Conservation (phyloP, 2,797 vertebrate genomes). For the Hippocampus kuda region DNA sequence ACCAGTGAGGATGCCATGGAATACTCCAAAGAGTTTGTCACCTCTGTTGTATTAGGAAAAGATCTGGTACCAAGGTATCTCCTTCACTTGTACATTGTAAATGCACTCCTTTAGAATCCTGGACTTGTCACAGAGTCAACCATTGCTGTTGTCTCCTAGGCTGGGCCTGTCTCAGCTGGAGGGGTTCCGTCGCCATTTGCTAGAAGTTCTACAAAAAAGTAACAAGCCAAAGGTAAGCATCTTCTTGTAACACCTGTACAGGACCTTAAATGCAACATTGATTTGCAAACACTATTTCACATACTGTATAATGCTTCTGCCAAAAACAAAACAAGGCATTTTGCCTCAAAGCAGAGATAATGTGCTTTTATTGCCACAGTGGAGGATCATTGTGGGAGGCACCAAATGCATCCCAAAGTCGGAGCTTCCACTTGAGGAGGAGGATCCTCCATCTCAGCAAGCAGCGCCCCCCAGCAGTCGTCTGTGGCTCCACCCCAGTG, state of each 20-base stretch:
- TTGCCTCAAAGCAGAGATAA: not conserved
- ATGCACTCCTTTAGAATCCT: not conserved
- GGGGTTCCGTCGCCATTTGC: constrained; percentile 91
- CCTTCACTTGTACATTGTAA: not conserved
- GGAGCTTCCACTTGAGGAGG: constrained; percentile 83
- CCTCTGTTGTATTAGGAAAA: constrained; percentile 95
- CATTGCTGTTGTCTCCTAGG: constrained; percentile 53
- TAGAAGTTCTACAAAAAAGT: constrained; percentile 94
- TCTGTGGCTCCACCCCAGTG: constrained; percentile 91
- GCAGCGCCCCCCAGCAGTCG: constrained; percentile 77
- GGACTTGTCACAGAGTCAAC: not conserved
- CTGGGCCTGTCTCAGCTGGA: constrained; percentile 94
- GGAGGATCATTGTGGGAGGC: constrained; percentile 94
- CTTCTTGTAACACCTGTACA: not conserved
- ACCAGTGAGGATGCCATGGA: constrained; percentile 96
- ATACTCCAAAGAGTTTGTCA: constrained; percentile 98
- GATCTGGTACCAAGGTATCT: constrained; percentile 92
- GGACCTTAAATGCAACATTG: not conserved
- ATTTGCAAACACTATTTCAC: not conserved
- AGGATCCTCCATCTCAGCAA: constrained; percentile 68
- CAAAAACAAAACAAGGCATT: not conserved
- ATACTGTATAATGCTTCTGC: not conserved
- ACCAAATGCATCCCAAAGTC: constrained; percentile 98
- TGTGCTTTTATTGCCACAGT: constrained; percentile 61
- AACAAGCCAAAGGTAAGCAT: constrained; percentile 87